Percentiles rank a stretch among this genome's conserved stretches.
Conservation (phyloP, 2,888 invertebrate genomes). For the Pecten maximus region DNA sequence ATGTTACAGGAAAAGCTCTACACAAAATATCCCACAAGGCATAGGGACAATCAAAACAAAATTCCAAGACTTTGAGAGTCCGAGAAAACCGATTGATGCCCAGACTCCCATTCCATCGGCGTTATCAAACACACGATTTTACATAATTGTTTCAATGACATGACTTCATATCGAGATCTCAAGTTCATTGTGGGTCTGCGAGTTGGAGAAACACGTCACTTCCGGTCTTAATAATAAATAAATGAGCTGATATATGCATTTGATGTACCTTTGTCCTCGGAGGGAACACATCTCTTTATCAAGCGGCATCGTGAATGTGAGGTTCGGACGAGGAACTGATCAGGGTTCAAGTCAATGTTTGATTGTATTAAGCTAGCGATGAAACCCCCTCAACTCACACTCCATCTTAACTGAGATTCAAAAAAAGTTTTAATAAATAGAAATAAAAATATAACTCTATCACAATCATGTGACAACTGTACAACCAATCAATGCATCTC, state of each 20-base stretch:
- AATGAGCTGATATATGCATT: constrained; percentile 28
- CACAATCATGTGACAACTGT: constrained; percentile 21
- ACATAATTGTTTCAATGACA: no score
- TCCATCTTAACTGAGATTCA: constrained; percentile 28
- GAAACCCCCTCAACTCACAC: constrained; percentile 11
- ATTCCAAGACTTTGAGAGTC: no score
- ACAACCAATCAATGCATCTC: constrained; percentile 31
- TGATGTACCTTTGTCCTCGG: constrained; percentile 21
- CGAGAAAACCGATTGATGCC: no score
- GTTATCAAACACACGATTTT: no score
- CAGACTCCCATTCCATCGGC: no score
- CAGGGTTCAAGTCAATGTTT: constrained; percentile 41
- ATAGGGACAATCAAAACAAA: not conserved
- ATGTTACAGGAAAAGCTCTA: not conserved
- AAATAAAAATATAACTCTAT: constrained; percentile 28
- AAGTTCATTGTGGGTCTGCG: not conserved
- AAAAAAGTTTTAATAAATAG: constrained; percentile 24
- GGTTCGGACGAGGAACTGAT: constrained; percentile 54
- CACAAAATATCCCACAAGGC: not conserved
- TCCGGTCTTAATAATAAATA: constrained; percentile 1
- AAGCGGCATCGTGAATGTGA: not conserved
- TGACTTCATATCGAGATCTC: no score
- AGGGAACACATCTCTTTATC: constrained; percentile 31
- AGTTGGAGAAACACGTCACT: not conserved
- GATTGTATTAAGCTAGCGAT: constrained; percentile 33